phyloP scores from a whole-genome alignment of 2,888 invertebrate genomes.

The Nemurella pictetii region DNA sequence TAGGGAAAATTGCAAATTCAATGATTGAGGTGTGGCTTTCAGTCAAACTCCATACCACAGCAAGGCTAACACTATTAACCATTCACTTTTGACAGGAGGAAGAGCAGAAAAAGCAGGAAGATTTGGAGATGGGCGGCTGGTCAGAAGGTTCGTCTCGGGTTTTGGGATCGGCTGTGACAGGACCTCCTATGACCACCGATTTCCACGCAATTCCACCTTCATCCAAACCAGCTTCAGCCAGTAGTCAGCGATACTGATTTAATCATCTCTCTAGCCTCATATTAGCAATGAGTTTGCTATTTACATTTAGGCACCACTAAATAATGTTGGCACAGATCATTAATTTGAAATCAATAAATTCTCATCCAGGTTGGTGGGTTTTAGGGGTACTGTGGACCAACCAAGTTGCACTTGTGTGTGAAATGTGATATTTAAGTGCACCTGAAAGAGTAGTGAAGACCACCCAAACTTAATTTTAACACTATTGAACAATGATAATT shows the following conservation, averaged over 20 bases:
- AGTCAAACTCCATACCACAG: too few species aligned
- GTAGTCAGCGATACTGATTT: neutral
- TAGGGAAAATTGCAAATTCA: too few species aligned
- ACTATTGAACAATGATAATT: too few species aligned
- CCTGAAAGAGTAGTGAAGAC: neutral
- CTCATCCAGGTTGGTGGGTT: too few species aligned
- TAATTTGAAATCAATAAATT: neutral
- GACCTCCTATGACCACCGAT: neutral
- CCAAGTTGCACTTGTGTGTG: neutral
- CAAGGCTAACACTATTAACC: too few species aligned
- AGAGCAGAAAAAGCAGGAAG: slow-evolving; percentile 45
- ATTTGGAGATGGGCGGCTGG: slow-evolving; percentile 46
- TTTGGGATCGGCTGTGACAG: neutral
- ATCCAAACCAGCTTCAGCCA: neutral
- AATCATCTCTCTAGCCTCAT: neutral
- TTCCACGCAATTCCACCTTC: neutral
- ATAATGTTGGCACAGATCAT: neutral
- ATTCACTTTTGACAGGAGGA: slow-evolving; percentile 44
- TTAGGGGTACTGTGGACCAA: neutral
- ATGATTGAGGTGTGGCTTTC: too few species aligned
- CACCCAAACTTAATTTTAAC: neutral
- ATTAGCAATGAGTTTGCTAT: too few species aligned
- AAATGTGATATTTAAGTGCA: neutral
- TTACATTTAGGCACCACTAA: neutral
- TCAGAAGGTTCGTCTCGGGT: slow-evolving; percentile 24